Evolutionary conservation across 2,888 invertebrate species (phyloP), one percentile per base, ranked within the genome.

Genomic region (Latrodectus elegans): DNA sequence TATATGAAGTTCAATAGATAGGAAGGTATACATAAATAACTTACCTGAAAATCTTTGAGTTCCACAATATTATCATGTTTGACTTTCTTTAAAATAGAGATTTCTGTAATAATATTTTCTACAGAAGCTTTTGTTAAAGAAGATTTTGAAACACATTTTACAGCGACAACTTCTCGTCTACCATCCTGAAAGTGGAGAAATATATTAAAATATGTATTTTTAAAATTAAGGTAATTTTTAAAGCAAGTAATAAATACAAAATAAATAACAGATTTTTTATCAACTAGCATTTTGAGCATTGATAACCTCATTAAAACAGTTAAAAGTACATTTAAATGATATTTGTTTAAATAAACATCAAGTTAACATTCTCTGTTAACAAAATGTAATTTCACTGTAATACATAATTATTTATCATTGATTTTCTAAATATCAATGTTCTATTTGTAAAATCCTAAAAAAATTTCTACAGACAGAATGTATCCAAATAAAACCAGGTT

Each of bases 51-150:
- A 91, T 97, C 96, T 91, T 94, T 94, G 94, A 97, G 95, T 78
- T 95, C 94, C 0, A 97, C 97, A 76, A 97, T 96, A 91, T 96
- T 94, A 1, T 95, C 95, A 92, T 97, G 96, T 26, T 95, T 94
- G 0, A 97, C 93, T 0, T 94, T 94, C 91, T 97, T 96, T 90
- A 97, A 92, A 26, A 97, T 93, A 60, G 95, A 93, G 64, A 97
- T 97, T 93, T 97, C 97, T 0, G 95, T 95, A 73, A 97, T 94
- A 26, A 97, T 93, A 92, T 96, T 96, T 91, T 97, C 96, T 10
- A 95, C 94, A 0, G 96, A 95, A 0, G 94, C 93, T 83, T 94
- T 94, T 0, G 95, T 95, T 68, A 97, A 93, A 8, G 94, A 94
- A 1, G 94, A 94, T 92, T 95, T 96, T 91, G 95, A 94, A 72